Evolutionary conservation across 2,797 vertebrate species (phyloP).

Genomic region (Mionectes olivaceus): DNA sequence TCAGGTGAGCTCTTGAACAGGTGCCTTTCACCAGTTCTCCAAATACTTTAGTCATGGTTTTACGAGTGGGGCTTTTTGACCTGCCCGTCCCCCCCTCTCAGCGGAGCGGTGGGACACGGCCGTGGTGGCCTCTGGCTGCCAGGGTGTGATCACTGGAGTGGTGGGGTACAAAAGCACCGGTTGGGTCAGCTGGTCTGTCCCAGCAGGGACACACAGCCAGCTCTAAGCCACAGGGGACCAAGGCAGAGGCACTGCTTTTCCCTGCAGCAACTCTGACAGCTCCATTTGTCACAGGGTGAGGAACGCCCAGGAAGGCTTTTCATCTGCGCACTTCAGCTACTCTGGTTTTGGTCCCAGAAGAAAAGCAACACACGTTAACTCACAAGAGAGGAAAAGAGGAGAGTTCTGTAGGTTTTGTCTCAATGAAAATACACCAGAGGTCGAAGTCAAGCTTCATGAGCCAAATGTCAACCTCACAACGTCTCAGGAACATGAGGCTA

Average conservation of each 20-base stretch:
- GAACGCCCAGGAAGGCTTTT: neutral
- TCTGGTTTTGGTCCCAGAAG: neutral
- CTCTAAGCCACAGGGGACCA: neutral
- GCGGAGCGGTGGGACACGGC: neutral
- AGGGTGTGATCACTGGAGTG: accelerated
- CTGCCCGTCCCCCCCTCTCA: neutral
- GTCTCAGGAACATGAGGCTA: neutral
- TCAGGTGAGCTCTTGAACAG: neutral
- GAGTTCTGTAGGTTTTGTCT: neutral
- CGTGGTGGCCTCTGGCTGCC: neutral
- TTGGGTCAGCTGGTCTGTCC: neutral
- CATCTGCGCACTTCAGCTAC: neutral
- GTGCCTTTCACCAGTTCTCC: neutral
- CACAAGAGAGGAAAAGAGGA: neutral
- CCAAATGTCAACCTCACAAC: neutral
- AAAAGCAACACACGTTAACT: neutral
- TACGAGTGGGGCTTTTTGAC: neutral
- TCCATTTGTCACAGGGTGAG: neutral
- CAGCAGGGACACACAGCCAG: neutral
- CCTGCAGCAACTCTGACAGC: neutral
- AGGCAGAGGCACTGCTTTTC: neutral
- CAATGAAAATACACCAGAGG: neutral
- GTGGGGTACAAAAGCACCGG: neutral
- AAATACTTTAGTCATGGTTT: neutral
- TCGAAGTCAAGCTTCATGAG: neutral